Evolutionary conservation across 1,140 invertebrate species (phyloP), one percentile per base, ranked within the genome.

Genomic region (Neodiprion lecontei): DNA sequence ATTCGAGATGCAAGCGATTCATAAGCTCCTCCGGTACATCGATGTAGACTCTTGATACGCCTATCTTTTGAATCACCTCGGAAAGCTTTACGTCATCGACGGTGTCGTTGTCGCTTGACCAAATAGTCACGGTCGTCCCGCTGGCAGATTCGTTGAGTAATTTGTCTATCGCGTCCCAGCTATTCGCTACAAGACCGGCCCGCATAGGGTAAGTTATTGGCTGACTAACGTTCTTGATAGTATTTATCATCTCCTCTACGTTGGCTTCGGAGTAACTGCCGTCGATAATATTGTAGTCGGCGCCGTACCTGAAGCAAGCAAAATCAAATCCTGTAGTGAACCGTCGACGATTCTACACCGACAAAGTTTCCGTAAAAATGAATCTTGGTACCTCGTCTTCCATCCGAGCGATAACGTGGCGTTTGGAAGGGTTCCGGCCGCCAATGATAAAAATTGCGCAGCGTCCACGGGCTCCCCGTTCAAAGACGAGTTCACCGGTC

Each of bases 391-490:
- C 86, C 79, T 85, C 1, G 96, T 97, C 1, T 95, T 96, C 97
- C 97, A 98, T 14, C 97, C 97, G 17, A 96, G 88, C 3, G 96
- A 97, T 9, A 97, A 85, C 0, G 92, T 93, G 2, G 91, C 89
- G 9, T 92, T 87, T 0, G 93, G 91, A 75, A 95, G 93, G 67
- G 89, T 85, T 17, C 91, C 88, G 0, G 88, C 87, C 1, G 77
- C 90, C 76, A 81, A 90, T 48, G 79, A 82, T 76, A 85, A 94
- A 85, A 98, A 98, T 23, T 88, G 81, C 1, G 85, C 87, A 0
- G 94, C 86, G 83, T 96, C 91, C 1, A 98, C 92, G 2, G 93
- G 91, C 0, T 82, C 88, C 0, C 78, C 82, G 3, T 84, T 88
- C 28, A 40, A 40, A 40, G 2, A 3, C 0, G 91, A 89, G 74